Evolutionary conservation across 2,797 vertebrate species (phyloP), one percentile per base, ranked within the genome.

Genomic region (Eulemur mongoz): DNA sequence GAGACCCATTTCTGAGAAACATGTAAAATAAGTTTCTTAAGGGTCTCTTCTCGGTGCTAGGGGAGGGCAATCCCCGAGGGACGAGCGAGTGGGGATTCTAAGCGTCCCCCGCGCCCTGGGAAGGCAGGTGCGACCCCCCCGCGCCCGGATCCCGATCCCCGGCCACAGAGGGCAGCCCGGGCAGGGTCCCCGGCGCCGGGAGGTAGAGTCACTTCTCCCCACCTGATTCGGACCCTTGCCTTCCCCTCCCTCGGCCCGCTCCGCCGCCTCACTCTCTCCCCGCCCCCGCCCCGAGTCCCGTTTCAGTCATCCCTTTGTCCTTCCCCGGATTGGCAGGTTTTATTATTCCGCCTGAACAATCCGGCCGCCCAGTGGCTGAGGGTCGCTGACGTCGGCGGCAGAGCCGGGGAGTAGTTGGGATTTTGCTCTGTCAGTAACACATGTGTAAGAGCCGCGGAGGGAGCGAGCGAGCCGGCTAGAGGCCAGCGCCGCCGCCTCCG

Each of bases 391-490:
- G 99, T 99, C 98, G 99, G 98, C 98, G 97, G 98, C 95, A 92
- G 98, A 98, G 98, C 99, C 98, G 98, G 98, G 98, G 98, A 99
- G 99, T 99, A 98, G 99, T 99, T 99, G 98, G 99, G 99, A 98
- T 99, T 99, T 95, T 98, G 99, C 98, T 99, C 99, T 99, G 99
- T 99, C 99, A 99, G 99, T 99, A 99, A 99, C 99, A 99, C 99
- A 99, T 99, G 99, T 99, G 99, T 97, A 98, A 98, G 98, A 98
- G 98, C 98, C 93, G 96, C 95, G 98, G 98, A 98, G 98, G 98
- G 98, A 93, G 97, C 96, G 97, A 92, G 96, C 94, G 81, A 97
- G 89, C 93, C 97, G 91, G 95, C 83, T 93, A 93, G 90, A 97
- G 97, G 97, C 98, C 98, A 92, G 96, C 90, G 95, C 96, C 96